Evolutionary conservation across 2,888 invertebrate species (phyloP).

Genomic region (Tetragonisca angustula): DNA sequence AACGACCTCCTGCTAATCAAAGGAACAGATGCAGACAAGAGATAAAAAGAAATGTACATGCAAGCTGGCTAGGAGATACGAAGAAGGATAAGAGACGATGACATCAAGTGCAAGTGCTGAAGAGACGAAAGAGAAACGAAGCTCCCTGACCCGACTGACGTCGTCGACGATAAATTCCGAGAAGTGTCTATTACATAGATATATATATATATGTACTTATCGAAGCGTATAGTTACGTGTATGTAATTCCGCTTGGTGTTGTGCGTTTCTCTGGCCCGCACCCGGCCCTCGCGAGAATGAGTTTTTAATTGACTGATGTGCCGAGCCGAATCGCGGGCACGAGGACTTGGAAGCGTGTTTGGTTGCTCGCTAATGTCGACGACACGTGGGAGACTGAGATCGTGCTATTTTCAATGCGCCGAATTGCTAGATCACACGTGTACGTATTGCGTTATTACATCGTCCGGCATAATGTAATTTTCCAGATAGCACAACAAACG

Average conservation of each 20-base stretch:
- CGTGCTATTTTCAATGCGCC: not conserved
- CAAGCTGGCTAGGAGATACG: not conserved
- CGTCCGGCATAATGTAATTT: not conserved
- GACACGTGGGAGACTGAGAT: conserved; percentile 18
- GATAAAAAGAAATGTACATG: not conserved
- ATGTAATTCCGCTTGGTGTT: conserved; percentile 27
- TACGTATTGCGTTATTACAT: not conserved
- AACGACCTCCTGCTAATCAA: not conserved
- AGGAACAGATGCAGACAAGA: not conserved
- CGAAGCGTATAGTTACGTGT: not conserved
- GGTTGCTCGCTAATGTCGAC: conserved; percentile 28
- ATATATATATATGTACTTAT: too few relatives aligned
- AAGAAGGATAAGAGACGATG: not conserved
- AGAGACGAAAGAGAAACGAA: not conserved
- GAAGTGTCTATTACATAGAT: not conserved
- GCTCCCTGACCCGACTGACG: conserved; percentile 49
- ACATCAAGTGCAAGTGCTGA: not conserved
- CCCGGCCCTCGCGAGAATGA: conserved; percentile 54
- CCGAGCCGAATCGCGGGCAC: conserved; percentile 49
- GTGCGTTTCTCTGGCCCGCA: conserved; percentile 28
- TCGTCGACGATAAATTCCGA: conserved; percentile 42
- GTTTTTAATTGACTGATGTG: conserved; percentile 68
- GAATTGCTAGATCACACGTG: not conserved
- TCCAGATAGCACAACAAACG: not conserved
- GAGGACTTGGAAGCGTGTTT: conserved; percentile 12